Conservation (phyloP, 1,140 invertebrate genomes). For the Melipona quadrifasciata region DNA sequence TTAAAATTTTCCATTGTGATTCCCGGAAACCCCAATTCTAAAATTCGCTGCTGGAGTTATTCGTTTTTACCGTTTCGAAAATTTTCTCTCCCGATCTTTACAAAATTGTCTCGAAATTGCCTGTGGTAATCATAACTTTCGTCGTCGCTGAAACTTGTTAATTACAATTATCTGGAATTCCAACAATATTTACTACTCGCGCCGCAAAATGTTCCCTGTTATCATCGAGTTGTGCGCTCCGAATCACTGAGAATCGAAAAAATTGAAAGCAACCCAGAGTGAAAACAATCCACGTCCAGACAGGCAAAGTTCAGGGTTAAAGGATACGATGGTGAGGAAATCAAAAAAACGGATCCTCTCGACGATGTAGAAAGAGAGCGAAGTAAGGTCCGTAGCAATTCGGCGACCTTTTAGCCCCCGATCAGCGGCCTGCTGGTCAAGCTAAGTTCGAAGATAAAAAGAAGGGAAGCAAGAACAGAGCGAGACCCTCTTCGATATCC, state of each 20-base stretch:
- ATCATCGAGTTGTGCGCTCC: background rate
- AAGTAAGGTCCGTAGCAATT: background rate
- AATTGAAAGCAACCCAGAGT: background rate
- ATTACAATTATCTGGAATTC: no score
- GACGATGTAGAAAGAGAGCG: background rate
- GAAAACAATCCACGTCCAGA: background rate
- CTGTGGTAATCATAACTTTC: no score
- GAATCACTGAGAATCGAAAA: background rate
- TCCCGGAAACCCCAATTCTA: no score
- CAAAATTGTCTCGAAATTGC: no score
- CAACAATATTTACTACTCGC: no score
- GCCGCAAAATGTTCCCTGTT: no score
- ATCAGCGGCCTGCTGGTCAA: background rate
- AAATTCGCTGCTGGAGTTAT: no score
- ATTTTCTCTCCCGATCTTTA: no score
- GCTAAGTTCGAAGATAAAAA: background rate
- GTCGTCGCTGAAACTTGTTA: no score
- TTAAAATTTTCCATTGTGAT: no score
- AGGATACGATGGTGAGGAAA: slow-evolving; percentile 10
- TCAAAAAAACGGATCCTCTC: background rate
- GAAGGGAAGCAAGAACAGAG: background rate
- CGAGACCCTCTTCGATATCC: background rate
- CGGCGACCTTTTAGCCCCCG: slow-evolving; percentile 14
- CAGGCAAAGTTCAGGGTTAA: background rate
- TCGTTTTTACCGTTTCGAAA: no score